phyloP scores from a whole-genome alignment of 2,888 invertebrate genomes.

The Oscheius sp. region DNA sequence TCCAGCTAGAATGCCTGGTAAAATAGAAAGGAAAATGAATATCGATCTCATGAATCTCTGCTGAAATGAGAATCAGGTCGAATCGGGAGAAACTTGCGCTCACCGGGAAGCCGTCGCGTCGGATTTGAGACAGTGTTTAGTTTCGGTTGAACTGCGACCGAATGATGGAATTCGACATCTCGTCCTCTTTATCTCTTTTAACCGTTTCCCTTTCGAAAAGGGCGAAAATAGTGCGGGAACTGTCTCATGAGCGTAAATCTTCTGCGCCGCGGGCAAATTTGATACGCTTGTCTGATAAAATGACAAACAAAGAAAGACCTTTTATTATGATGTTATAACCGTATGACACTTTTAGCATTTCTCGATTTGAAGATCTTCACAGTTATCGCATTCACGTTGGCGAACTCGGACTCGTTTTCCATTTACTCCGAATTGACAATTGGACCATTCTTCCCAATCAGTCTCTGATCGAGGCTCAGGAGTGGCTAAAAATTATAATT shows the following conservation, averaged over 20 bases:
- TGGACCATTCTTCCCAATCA: constrained; percentile 49
- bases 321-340: background rate
- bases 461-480: constrained; percentile 1
- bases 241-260: background rate
- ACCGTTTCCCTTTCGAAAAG: background rate
- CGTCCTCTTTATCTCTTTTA: background rate
- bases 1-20: background rate
- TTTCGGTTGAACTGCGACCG: constrained; percentile 10
- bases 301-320: background rate
- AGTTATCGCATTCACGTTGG: constrained; percentile 52
- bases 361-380: constrained; percentile 53
- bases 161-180: constrained; percentile 10
- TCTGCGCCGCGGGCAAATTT: background rate
- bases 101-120: constrained; percentile 10
- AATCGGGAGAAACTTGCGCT: constrained; percentile 16
- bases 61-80: constrained; percentile 17
- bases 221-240: background rate
- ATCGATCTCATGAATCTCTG: constrained; percentile 14
- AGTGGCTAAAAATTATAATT: background rate
- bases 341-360: constrained; percentile 36
- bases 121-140: constrained; percentile 25
- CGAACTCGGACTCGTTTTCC: constrained; percentile 46
- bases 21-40: background rate
- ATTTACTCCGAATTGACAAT: constrained; percentile 48
- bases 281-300: background rate